A percentile compares a stretch with the other conserved stretches of the same genome.
Evolutionary conservation across 2,113 vertebrate genomes (phyloP).

Genomic region (Cinclus cinclus): DNA sequence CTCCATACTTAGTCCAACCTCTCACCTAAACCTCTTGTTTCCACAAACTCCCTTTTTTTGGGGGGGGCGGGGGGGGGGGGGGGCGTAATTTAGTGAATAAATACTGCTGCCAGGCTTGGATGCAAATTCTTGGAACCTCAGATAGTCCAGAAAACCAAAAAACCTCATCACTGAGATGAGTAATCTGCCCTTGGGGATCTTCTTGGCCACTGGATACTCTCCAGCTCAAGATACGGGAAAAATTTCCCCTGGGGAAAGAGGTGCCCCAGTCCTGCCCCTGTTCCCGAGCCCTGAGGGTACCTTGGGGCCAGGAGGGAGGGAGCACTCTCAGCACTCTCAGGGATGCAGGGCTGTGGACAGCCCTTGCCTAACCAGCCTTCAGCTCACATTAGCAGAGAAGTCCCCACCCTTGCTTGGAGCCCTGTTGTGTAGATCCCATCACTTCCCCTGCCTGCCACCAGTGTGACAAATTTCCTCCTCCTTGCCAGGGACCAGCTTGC

Average conservation of each 20-base stretch:
- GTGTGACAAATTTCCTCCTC: background rate
- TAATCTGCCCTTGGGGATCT: background rate
- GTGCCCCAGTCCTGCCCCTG: background rate
- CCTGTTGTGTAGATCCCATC: background rate
- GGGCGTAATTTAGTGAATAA: background rate
- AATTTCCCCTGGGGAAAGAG: background rate
- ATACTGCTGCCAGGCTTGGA: background rate
- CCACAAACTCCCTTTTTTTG: fast-evolving
- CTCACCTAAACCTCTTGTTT: background rate
- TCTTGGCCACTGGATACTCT: background rate
- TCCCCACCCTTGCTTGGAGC: background rate
- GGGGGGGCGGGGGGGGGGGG: too few relatives aligned
- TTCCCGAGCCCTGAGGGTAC: background rate
- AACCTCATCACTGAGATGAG: background rate
- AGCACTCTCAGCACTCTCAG: background rate
- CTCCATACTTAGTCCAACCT: background rate
- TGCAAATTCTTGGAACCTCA: background rate
- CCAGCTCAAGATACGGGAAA: background rate
- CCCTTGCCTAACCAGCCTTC: background rate
- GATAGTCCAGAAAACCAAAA: background rate
- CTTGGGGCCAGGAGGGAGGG: background rate
- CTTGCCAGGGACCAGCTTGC: fast-evolving
- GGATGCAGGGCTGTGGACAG: background rate
- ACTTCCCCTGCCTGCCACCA: background rate
- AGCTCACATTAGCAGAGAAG: conserved; percentile 1